Base-by-base conservation (phyloP, 2,888 invertebrate genomes). In the Shargacucullia verbasci region DNA sequence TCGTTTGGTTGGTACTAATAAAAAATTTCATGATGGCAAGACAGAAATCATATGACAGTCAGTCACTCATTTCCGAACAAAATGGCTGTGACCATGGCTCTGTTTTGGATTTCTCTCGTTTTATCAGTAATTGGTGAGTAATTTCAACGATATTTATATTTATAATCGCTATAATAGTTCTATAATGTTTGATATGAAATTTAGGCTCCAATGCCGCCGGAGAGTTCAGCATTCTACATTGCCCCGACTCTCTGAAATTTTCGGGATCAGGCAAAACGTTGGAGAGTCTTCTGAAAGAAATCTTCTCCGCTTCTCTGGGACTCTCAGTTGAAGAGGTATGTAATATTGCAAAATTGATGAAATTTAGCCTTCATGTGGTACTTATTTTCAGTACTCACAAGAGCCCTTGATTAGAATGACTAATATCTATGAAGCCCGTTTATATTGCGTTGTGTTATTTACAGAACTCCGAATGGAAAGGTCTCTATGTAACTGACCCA, bases 251-350 rank as follows among this genome's bases (percentile, higher is more conserved):
- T 72, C 88, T 97, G 39, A 87, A 91, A 63, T 97, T 97, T 87
- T 93, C 95, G 75, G 97, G 97, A 53, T 94, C 95, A 64, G 95
- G 95, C 65, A 92, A 94, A 66, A 83, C 96, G 10, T 94, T 95
- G 55, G 95, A 96, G 78, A 96, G 95, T 77, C 87, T 95, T 3
- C 85, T 97, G 1, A 95, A 95, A 79, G 97, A 97, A 85, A 95
- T 97, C 6, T 95, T 96, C 67, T 95, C 96, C n/a, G 96, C 96
- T 55, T 89, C 95, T 47, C 90, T 97, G 64, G 97, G 97, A 44
- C 95, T 96, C 69, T 96, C 97, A 10, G 95, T 96, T n/a, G 95
- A 96, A 84, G 95, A 96, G 90, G 96, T 96, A 89, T 60, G 73
- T 76, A 11, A 48, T 12, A 8, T 12, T 8, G 0, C 5, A 27